phyloP scores from a whole-genome alignment of 2,113 vertebrate species.

The Alligator mississippiensis region DNA sequence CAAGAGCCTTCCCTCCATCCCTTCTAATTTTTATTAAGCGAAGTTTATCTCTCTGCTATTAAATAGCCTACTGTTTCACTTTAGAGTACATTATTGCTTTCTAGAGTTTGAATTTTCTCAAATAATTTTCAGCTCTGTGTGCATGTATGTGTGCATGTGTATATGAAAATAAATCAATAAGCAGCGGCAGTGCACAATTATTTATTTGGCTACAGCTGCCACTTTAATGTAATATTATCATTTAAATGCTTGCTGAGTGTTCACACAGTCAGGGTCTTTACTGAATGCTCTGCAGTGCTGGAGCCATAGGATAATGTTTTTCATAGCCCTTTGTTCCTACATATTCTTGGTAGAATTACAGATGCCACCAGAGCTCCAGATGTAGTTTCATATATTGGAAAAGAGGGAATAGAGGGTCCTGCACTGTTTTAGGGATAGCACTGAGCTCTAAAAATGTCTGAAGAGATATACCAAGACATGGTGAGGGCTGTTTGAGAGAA shows the following conservation, averaged over 20 bases:
- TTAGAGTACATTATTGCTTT: conserved; percentile 66
- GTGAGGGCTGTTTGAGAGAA: conserved; percentile 23
- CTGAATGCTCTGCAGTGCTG: conserved; percentile 44
- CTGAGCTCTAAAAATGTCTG: conserved; percentile 51
- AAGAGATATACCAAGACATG: conserved; percentile 1
- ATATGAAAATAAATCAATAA: conserved; percentile 65
- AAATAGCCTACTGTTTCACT: conserved; percentile 70
- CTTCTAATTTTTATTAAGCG: conserved; percentile 68
- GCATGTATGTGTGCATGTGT: background rate
- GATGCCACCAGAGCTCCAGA: conserved; percentile 54
- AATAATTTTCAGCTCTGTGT: conserved; percentile 42
- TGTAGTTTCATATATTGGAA: conserved; percentile 45
- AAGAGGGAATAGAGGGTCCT: background rate
- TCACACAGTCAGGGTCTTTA: conserved; percentile 62
- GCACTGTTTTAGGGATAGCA: conserved; percentile 58
- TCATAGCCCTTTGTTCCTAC: conserved; percentile 72
- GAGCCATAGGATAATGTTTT: conserved; percentile 69
- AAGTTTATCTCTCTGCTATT: conserved; percentile 65
- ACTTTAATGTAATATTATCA: conserved; percentile 67
- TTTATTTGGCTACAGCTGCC: conserved; percentile 58
- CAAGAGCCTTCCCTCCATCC: conserved; percentile 2
- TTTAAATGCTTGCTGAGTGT: conserved; percentile 68
- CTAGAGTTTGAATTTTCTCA: conserved; percentile 57
- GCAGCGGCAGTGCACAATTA: conserved; percentile 60
- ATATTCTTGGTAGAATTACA: conserved; percentile 66